Conservation (phyloP, 2,113 vertebrate species). For the Callaeas wilsoni region DNA sequence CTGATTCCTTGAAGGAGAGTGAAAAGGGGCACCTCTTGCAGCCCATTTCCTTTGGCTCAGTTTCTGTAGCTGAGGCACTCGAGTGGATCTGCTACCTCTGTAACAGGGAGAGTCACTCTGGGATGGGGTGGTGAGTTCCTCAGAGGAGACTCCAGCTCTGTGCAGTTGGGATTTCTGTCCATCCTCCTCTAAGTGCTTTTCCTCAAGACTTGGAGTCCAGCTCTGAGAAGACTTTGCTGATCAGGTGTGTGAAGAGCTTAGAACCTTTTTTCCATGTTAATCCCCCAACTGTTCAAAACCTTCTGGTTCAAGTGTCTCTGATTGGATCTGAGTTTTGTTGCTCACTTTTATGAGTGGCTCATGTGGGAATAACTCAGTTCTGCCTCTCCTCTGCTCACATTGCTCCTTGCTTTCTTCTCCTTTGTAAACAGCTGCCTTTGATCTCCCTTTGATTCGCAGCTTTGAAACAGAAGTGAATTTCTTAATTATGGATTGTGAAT, state of each 20-base stretch:
- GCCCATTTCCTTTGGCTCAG: not conserved
- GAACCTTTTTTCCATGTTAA: not conserved
- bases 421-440: conserved; percentile 37
- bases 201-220: not conserved
- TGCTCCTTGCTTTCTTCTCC: not conserved
- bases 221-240: not conserved
- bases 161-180: not conserved
- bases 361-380: conserved; percentile 5
- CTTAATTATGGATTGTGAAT: conserved; percentile 5
- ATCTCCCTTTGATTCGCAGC: conserved; percentile 46
- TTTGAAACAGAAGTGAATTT: conserved; percentile 1
- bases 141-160: not conserved
- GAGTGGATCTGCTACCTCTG: not conserved
- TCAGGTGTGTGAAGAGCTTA: not conserved
- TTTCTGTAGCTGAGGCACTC: not conserved
- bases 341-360: not conserved
- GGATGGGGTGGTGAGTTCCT: not conserved
- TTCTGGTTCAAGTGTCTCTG: not conserved
- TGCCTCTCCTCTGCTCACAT: not conserved
- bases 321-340: not conserved
- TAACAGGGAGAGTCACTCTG: not conserved
- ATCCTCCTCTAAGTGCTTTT: not conserved
- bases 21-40: not conserved
- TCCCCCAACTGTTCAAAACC: not conserved
- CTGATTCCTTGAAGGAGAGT: not conserved